Evolutionary conservation across 2,888 invertebrate species (phyloP), one percentile per base, ranked within the genome.

Genomic region (Tridacna crocea): DNA sequence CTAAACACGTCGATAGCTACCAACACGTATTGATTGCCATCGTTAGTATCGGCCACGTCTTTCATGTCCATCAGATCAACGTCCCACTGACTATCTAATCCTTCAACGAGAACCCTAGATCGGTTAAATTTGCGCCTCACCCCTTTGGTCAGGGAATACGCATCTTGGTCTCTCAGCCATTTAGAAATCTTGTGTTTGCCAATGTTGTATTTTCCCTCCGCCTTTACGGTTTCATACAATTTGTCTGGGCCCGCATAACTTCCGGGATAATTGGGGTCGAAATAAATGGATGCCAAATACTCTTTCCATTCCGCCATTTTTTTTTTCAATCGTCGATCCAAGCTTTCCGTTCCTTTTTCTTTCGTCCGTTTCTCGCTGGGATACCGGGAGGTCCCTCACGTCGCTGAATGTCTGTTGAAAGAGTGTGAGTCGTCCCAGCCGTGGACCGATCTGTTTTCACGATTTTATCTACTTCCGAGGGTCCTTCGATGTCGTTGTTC

Each of bases 1-100:
- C 48, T 48, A 72, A 72, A 72, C 12, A 72, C 22, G 51, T 72
- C 72, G n/a, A 72, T 72, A 12, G 48, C 47, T 51, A 72, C 72
- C 51, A 72, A 72, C 2, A 75, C 46, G 48, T 82, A 82, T 27
- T 74, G 58, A n/a, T 63, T 51, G 12, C 72, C 78, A 26, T 78
- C 78, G 73, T 78, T 82, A 13, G 75, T 12, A 13, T 46, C 27
- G 24, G 65, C 75, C 51, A 82, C 73, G 27, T 61, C 26, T 24
- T 55, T 36, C 75, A 82, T 75, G 46, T 82, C 82, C 70, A 78
- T 78, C 19, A 77, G 22, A 51, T 76, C 79, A 8, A 63, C 72
- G 55, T 82, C 82, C 79, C 82, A 82, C 47, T 66, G 72, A 58
- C 76, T 72, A 63, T 79, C 75, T 48, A 79, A 0, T n/a, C 79